Base-by-base conservation (phyloP, 2,797 vertebrate species). In the Tragelaphus oryx region DNA sequence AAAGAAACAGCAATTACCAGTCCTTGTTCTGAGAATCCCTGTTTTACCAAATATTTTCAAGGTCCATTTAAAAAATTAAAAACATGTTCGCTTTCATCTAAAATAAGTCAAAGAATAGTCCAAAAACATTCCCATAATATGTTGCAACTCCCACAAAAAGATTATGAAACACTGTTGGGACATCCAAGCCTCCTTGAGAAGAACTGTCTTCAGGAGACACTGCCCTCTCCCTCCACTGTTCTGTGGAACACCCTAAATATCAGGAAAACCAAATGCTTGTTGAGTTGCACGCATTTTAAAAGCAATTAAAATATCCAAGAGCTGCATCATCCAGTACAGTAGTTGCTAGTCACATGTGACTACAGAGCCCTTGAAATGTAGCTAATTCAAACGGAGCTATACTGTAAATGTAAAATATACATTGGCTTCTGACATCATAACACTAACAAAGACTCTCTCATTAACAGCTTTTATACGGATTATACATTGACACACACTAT, bases 31-130 rank as follows among this genome's bases (percentile, higher is more conserved):
- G 14, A 74, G 71, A 93, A 95, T 16, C 22, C 30, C 20, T 41
- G 6, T 11, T 81, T 22, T 82, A 54, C 30, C 62, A 80, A 79
- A 50, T 82, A 75, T 93, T 85, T 81, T 75, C 52, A 91, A 93
- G 50, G 54, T 46, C 33, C 62, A 79, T 44, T 90, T 37, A 85
- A 79, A 93, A 96, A 92, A 87, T 93, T 82, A 81, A 93, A 87
- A 90, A 86, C 48, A 83, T 24, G 52, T 82, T 78, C 16, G 33
- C n/a, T 93, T 95, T 87, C 80, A 81, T 68, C 68, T 95, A 95
- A 94, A 95, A 55, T 90, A 87, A 90, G 13, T 48, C 30, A 16
- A 46, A 84, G 91, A 85, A 55, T 5, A 94, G 60, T n/a, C 55
- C 75, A 89, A 71, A 81, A 54, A 44, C 57, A 71, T 94, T 82